Evolutionary conservation across 37 sponge, comb jelly and placozoan genomes (phyloP), one percentile per base, ranked within the genome.

Genomic region (Halisarca cf. caerulea): DNA sequence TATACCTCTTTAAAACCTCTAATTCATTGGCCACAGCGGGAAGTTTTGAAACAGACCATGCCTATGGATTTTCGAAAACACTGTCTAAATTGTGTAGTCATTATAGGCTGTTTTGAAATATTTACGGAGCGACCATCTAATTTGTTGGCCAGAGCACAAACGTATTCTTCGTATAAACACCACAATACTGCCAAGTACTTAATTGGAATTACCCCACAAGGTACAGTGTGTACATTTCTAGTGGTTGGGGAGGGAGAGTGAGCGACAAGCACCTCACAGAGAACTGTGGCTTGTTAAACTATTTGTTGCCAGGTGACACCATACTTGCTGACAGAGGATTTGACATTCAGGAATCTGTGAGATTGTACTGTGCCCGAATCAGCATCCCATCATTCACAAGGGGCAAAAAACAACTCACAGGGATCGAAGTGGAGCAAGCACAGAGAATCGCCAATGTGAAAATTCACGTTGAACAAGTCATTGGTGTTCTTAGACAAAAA

Each of bases 381-480:
- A 15, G 20, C 44, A 55, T 80, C 20, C 69, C 83, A 11, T 42
- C 78, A 7, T 86, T 86, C 17, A 86, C 83, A 8, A 86, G 77
- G 34, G 82, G 86, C 18, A 85, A 66, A 41, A 59, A 30, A 27
- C 91, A 90, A 66, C 84, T 86, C 2, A 21, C 30, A 27, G 84
- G 84, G 2, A 87, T 87, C 34, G 83, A 90, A 47, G 86, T 90
- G 43, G 90, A 90, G 44, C 83, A 86, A 42, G 82, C 83, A 11
- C n/a, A 70, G 77, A 25, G 41, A 1, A 86, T 90, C 37, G 86
- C 90, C 11, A 78, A 86, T 78, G 86, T 86, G 2, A 3, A 82
- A 18, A 90, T 90, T 35, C 90, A 90, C 58, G 89, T 89, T 17
- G 89, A 89, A 71, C 45, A 81, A 3, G 89, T 82, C 9, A 90